Base-by-base conservation (phyloP, 2,888 invertebrate species). In the Heliconius erato region DNA sequence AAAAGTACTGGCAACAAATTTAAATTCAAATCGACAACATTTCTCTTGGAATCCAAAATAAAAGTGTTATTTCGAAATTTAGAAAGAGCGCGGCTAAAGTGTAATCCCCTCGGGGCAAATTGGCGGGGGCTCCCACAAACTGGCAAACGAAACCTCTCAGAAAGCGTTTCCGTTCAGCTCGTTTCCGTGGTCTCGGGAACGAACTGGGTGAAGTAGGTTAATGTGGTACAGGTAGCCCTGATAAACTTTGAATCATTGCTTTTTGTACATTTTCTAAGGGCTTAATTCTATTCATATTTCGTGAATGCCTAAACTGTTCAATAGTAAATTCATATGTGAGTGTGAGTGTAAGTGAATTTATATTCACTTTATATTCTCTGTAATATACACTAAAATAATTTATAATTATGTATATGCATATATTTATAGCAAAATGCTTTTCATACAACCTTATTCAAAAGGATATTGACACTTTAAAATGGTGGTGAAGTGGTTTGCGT, bases 91-190 rank as follows among this genome's bases (percentile, higher is more conserved):
- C 54, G 54, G 68, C 54, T 26, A 54, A 80, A 80, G 74, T 68
- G 67, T 74, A 80, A 49, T 80, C 74, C 74, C 80, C 80, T 68
- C 69, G 69, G 81, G 81, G 81, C 77, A 79, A 84, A 81, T 83
- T 81, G 77, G 49, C 59, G 49, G 78, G 68, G 40, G 44, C 72
- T 28, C 44, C 77, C 76, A 81, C 81, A 79, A 78, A 80, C 79
- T 81, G 82, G 80, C 84, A 84, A 84, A 84, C 83, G 80, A 84
- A 85, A 86, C 74, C 83, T 84, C 84, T 82, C 83, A 82, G 84
- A 86, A 84, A 84, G 85, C 84, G 86, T 85, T 86, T 86, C 86
- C 86, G 86, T 83, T 86, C 81, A 80, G 82, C 84, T 86, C 86
- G 83, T 86, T 86, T 86, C 86, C 84, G 83, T 59, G 76, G 80